These are phyloP conservation scores for Lochmaea capreae DNA, from an alignment of 2,888 invertebrate species.

Conservation along the genomic window DNA sequence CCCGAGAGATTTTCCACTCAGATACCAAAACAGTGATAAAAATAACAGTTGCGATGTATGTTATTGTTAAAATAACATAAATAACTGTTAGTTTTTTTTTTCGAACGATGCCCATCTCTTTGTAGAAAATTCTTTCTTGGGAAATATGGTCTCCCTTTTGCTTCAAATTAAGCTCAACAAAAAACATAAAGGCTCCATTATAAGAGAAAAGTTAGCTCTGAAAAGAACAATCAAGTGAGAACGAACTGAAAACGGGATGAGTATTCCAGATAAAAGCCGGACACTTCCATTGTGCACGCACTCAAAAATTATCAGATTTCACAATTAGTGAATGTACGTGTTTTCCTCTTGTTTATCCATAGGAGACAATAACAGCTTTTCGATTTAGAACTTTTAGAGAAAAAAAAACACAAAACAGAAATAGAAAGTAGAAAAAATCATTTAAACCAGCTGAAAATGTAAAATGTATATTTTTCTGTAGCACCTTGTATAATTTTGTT, in stretches of 20 bases:
- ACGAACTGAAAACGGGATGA: conserved; percentile 15
- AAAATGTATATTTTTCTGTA: no score
- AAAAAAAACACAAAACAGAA: not conserved
- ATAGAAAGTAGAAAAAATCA: no score
- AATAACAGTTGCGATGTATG: no score
- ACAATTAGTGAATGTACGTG: conserved; percentile 9
- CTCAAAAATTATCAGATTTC: conserved; percentile 18
- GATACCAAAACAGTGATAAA: no score
- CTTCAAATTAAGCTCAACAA: conserved; percentile 17
- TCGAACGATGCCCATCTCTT: not conserved
- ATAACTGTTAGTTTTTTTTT: not conserved
- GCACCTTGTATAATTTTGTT: no score
- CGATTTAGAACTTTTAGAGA: not conserved
- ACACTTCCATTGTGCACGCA: conserved; percentile 13
- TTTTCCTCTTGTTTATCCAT: not conserved
- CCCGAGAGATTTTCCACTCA: no score
- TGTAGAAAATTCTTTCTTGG: not conserved
- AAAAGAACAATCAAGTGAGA: conserved; percentile 17
- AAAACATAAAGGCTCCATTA: conserved; percentile 17
- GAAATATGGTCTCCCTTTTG: conserved; percentile 16
- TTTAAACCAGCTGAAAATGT: no score
- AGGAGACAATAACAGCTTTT: not conserved
- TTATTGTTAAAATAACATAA: not conserved
- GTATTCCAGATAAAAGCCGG: conserved; percentile 13
- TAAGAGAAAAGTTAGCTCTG: conserved; percentile 1